These are phyloP conservation scores for Psittacula derbiana DNA, from an alignment of 2,797 vertebrate species.

Conservation along the genomic window DNA sequence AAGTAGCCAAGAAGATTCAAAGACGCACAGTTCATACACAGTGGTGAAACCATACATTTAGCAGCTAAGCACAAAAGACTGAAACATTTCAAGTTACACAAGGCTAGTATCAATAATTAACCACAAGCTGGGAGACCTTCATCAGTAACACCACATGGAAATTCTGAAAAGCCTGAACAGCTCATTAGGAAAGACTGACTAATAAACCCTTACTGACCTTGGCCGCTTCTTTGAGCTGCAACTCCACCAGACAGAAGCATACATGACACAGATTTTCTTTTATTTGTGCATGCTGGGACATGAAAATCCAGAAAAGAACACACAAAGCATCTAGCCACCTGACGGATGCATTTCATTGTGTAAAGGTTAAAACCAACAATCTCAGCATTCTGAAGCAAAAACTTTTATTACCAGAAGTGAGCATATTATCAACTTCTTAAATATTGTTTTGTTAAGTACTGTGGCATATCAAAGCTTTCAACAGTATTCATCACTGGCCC, in stretches of 20 bases:
- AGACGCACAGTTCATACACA: neutral
- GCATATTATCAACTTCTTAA: neutral
- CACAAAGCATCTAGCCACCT: neutral
- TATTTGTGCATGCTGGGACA: neutral
- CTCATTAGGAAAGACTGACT: slow-evolving; percentile 54
- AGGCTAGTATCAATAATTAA: slow-evolving; percentile 46
- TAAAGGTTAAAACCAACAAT: neutral
- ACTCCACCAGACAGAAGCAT: neutral
- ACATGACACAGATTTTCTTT: neutral
- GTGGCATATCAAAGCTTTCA: neutral
- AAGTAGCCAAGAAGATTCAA: neutral
- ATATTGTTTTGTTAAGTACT: neutral
- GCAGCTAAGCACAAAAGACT: neutral
- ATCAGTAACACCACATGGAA: slow-evolving; percentile 51
- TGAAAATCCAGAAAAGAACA: neutral
- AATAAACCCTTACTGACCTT: slow-evolving; percentile 63
- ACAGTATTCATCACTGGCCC: neutral
- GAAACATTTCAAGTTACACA: slow-evolving; percentile 10
- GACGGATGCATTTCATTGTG: neutral
- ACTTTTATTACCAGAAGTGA: neutral
- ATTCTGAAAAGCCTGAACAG: slow-evolving; percentile 30
- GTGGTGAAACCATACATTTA: neutral
- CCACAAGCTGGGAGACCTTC: slow-evolving; percentile 56
- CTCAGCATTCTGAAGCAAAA: neutral
- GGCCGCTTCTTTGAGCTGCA: slow-evolving; percentile 17